A percentile compares a stretch with the other conserved stretches of the same genome.
These are phyloP conservation scores for Cyprinodon brontotheroides DNA, from an alignment of 2,113 vertebrate species.

Conservation along the genomic window DNA sequence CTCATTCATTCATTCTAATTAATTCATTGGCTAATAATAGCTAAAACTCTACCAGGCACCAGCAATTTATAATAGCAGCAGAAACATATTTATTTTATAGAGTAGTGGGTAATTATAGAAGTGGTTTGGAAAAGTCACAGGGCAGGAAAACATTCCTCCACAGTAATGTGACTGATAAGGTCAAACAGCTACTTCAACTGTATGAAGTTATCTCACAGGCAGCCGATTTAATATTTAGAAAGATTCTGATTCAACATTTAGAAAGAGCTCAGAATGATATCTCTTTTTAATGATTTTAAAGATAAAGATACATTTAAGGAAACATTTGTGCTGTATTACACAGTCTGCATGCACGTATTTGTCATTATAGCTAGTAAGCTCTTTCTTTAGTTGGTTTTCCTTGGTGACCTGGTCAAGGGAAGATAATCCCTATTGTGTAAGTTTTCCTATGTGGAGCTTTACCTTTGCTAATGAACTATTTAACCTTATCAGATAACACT, in stretches of 20 bases:
- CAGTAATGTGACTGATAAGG: neutral
- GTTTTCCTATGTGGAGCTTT: constrained; percentile 8
- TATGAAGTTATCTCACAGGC: neutral
- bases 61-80: neutral
- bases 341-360: too few species aligned
- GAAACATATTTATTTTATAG: neutral
- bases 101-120: neutral
- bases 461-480: constrained; percentile 22
- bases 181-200: neutral
- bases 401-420: neutral
- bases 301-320: neutral
- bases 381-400: neutral
- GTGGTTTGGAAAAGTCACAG: neutral
- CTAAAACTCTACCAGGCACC: neutral
- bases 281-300: neutral
- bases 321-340: neutral
- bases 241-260: neutral
- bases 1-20: neutral
- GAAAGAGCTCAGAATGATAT: neutral
- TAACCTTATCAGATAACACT: constrained; percentile 29
- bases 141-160: neutral
- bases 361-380: neutral
- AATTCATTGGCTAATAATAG: neutral
- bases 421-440: neutral
- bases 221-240: neutral